Evolutionary conservation across 1,140 invertebrate species (phyloP).

Genomic region (Pectinophora gossypiella): DNA sequence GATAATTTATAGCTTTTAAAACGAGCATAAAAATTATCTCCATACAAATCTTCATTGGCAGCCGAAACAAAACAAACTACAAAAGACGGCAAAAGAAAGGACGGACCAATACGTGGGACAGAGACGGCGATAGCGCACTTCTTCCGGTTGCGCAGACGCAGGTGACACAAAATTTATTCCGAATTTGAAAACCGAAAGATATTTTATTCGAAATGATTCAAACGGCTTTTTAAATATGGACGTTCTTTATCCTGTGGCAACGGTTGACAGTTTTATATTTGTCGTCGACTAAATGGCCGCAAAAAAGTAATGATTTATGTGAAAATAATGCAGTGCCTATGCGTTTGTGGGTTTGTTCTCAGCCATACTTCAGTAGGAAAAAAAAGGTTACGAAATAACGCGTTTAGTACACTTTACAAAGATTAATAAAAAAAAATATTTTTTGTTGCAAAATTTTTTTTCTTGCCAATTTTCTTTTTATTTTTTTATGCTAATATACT

Average conservation of each 20-base stretch:
- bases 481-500: too few relatives aligned
- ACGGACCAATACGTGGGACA: slow-evolving; percentile 15
- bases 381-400: neutral
- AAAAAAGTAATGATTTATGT: slow-evolving; percentile 67
- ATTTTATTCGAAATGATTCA: slow-evolving; percentile 67
- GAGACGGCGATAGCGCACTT: slow-evolving; percentile 27
- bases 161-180: slow-evolving; percentile 73
- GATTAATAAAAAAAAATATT: neutral
- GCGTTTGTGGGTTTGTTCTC: slow-evolving; percentile 17
- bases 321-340: slow-evolving; percentile 53
- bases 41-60: slow-evolving; percentile 51
- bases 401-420: too few relatives aligned
- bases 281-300: slow-evolving; percentile 45
- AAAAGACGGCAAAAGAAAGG: slow-evolving; percentile 46
- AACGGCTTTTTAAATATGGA: slow-evolving; percentile 73
- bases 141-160: slow-evolving; percentile 67
- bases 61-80: slow-evolving; percentile 49
- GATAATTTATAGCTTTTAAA: slow-evolving; percentile 68
- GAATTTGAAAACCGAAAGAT: slow-evolving; percentile 70
- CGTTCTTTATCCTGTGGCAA: slow-evolving; percentile 60
- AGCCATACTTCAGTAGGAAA: neutral
- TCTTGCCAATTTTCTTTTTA: too few relatives aligned
- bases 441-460: neutral
- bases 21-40: slow-evolving; percentile 62
- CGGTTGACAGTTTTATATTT: slow-evolving; percentile 71